Evolutionary conservation across 2,888 invertebrate species (phyloP), one percentile per base, ranked within the genome.

Genomic region (Idaea dimidiata): DNA sequence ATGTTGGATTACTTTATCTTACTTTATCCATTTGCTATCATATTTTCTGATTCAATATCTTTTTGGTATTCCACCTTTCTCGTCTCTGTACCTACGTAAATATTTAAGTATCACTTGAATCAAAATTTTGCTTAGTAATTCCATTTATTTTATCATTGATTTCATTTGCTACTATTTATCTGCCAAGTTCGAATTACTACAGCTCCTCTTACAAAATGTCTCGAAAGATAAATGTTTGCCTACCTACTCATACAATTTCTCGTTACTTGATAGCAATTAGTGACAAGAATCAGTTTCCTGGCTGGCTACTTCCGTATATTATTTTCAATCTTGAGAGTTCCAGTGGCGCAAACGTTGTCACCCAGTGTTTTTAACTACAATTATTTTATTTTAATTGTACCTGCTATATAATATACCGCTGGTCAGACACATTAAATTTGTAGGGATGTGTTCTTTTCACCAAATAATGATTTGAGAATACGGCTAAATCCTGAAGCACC

Each of bases 241-340:
- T 60, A 14, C 8, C 43, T 14, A 24, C 31, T 8, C 58, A 32
- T 32, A 32, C 55, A 60, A 32, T 59, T 61, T 56, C 60, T 64
- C 54, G 66, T 66, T 66, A 67, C 66, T 64, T 60, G 71, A 69
- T 71, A 66, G 62, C 70, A 70, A 70, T 70, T 68, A 70, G 68
- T 66, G 66, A 66, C 66, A 16, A 24, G 56, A 65, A 33, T 59
- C 31, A 17, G 31, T 56, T 58, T 18, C 59, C 57, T 43, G 31
- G 55, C 17, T 17, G 4, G 14, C 10, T 43, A 14, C 14, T 43
- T 14, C 10, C 43, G 14, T 14, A 43, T 43, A 43, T 43, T 14
- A 8, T 43, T 43, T 3, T 14, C 5, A 14, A 43, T 43, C 43
- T 43, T 43, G 14, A 10, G 0, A 43, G 43, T 24, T 24, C 24